phyloP scores from a whole-genome alignment of 2,113 vertebrate genomes.

The Meles meles region DNA sequence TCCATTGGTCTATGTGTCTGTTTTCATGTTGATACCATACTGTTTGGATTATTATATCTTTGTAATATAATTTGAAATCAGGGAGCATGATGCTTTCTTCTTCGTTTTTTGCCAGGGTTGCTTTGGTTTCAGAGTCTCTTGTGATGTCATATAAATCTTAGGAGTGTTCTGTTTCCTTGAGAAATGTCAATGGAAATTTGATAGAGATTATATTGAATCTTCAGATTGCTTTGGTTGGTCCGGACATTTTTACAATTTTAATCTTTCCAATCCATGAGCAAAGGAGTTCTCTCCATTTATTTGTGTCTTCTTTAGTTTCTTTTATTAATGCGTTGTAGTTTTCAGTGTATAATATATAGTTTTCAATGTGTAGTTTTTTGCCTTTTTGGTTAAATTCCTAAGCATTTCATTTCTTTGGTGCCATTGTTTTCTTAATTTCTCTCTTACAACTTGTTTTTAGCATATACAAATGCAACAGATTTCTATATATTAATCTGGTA shows the following conservation, averaged over 20 bases:
- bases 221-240: neutral
- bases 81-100: neutral
- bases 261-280: neutral
- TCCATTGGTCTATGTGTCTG: neutral
- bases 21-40: neutral
- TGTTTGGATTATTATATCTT: neutral
- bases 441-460: neutral
- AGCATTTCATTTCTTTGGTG: neutral
- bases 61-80: neutral
- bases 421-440: neutral
- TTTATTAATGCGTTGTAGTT: neutral
- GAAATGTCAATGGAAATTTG: neutral
- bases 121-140: neutral
- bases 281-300: neutral
- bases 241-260: neutral
- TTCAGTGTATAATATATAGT: neutral
- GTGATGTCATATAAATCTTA: neutral
- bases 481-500: neutral
- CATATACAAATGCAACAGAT: neutral
- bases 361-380: neutral
- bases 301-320: neutral
- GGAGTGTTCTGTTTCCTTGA: neutral
- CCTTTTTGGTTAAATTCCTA: neutral
- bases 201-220: neutral
- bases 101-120: neutral